Conservation (phyloP, 2,888 invertebrate species). For the Eristalis arbustorum region DNA sequence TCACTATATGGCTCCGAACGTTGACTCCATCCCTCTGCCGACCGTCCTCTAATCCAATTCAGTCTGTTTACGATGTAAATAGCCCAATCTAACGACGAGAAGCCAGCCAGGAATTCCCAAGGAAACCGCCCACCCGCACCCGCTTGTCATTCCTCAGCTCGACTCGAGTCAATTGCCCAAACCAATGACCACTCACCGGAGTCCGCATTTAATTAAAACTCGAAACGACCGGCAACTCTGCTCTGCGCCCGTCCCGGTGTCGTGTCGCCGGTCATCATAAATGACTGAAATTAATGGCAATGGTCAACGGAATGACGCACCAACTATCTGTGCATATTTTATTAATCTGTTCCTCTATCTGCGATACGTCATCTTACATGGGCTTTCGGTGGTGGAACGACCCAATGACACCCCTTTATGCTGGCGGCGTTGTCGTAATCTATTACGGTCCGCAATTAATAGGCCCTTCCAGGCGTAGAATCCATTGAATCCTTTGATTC, state of each 20-base stretch:
- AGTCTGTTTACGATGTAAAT: not conserved
- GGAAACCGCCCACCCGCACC: not conserved
- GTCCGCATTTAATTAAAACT: conserved; percentile 61
- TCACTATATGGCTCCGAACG: not conserved
- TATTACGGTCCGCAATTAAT: conserved; percentile 62
- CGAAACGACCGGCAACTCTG: conserved; percentile 26
- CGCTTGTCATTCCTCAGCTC: not conserved
- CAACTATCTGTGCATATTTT: conserved; percentile 64
- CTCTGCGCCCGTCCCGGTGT: not conserved
- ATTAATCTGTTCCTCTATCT: conserved; percentile 47
- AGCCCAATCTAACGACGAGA: not conserved
- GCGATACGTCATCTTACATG: conserved; percentile 57
- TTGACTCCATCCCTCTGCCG: not conserved
- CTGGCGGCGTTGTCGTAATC: conserved; percentile 45
- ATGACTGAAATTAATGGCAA: conserved; percentile 66
- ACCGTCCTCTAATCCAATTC: not conserved
- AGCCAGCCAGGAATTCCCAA: not conserved
- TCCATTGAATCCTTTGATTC: conserved; percentile 58
- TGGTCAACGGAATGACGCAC: conserved; percentile 62
- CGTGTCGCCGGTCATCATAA: conserved; percentile 50
- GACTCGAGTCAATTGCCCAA: not conserved
- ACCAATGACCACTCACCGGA: conserved; percentile 30
- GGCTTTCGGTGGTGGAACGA: conserved; percentile 22
- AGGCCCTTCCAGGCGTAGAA: conserved; percentile 43
- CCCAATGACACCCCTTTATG: conserved; percentile 36